Evolutionary conservation across 2,888 invertebrate genomes (phyloP).

Genomic region (Diogma glabrata): DNA sequence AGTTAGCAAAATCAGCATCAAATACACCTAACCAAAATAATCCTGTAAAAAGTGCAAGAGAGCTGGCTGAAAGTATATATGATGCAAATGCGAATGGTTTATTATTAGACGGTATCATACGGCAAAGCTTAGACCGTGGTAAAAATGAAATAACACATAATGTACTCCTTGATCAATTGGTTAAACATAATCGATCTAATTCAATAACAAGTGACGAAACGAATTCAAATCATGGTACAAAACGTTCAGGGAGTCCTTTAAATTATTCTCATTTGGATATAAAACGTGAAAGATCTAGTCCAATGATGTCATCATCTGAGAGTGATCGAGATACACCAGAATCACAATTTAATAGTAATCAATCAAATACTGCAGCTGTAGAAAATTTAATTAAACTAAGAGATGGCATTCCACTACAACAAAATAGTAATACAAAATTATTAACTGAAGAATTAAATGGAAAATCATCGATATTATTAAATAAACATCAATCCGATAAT

Average conservation of each 20-base stretch:
- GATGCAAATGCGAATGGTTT: conserved; percentile 57
- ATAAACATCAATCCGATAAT: conserved; percentile 26
- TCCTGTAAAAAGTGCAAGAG: conserved; percentile 41
- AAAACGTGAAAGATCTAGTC: conserved; percentile 42
- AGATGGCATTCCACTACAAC: conserved; percentile 17
- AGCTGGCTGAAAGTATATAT: conserved; percentile 53
- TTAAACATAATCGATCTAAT: conserved; percentile 44
- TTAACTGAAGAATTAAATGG: too few relatives aligned
- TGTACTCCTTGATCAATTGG: conserved; percentile 54
- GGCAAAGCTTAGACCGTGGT: conserved; percentile 62
- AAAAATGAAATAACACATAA: conserved; percentile 42
- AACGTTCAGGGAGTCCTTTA: conserved; percentile 32
- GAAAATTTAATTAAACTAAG: conserved; percentile 19
- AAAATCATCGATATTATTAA: not conserved
- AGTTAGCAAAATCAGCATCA: conserved; percentile 18
- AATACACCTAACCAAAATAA: conserved; percentile 15
- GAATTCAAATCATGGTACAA: conserved; percentile 28
- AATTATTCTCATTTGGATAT: conserved; percentile 36
- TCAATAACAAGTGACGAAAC: conserved; percentile 30
- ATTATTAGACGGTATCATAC: conserved; percentile 72
- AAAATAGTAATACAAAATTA: too few relatives aligned
- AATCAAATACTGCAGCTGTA: conserved; percentile 12
- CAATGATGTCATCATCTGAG: conserved; percentile 12
- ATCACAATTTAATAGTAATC: conserved; percentile 12
- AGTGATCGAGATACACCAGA: conserved; percentile 18